Base-by-base conservation (phyloP, 2,797 vertebrate species). In the Basileuterus tristriatus region DNA sequence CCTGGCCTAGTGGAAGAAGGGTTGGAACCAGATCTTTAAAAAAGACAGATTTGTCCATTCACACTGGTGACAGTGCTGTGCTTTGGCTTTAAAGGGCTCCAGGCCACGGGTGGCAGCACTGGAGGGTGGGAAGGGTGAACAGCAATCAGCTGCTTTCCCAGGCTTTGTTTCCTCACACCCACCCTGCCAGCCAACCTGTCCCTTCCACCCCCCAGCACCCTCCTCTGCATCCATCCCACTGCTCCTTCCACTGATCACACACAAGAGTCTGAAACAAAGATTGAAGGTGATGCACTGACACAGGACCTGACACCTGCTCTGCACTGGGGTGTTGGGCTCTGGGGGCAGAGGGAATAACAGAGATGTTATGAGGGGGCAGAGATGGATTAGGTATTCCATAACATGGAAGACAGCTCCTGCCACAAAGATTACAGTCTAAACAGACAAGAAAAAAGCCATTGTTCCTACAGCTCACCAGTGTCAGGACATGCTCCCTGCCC, bases 361-460 rank as follows among this genome's bases (percentile, higher is more conserved):
- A 39, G 30, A 18, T 32, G 18, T 43, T 27, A 3, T 7, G 27
- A 50, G 34, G 27, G 52, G 27, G 15, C 65, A 70, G 44, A 67
- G 32, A 56, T 18, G 34, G 56, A 70, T 62, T 52, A 47, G 36
- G 36, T 41, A 47, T 92, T 89, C 87, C 81, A 36, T 37, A 62
- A 43, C 18, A 8, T 83, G 64, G 87, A 85, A 85, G 27, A 78
- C 0, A 0, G 76, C 43, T 93, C 92, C 65, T 87, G 82, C 64
- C 82, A 96, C 93, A 91, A 87, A 89, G 81, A 78, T 18, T 58
- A 39, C 6, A 27, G 75, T 83, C 90, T 93, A 75, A 94, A 81
- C 53, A 91, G 93, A 94, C 89, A 93, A 97, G 95, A 97, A 95
- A 85, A 55, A 75, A 77, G 53, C 95, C 22, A 96, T 96, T 96